Conservation (phyloP, 2,113 vertebrate genomes). For the Corythornis madagascariensis region DNA sequence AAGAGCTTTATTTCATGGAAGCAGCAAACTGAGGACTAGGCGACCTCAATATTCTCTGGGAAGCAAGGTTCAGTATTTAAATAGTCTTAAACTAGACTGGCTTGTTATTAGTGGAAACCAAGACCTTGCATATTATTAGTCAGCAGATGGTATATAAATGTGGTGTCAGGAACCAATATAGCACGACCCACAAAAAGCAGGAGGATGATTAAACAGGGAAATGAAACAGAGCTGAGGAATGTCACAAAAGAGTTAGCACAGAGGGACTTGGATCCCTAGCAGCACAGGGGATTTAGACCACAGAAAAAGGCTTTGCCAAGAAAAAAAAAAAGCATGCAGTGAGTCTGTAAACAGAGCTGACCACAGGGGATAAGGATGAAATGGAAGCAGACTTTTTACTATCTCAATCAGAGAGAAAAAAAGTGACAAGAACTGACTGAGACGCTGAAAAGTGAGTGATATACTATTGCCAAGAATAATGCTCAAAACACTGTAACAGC, state of each 20-base stretch:
- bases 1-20: background rate
- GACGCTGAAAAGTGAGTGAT: constrained; percentile 37
- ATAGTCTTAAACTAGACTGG: background rate
- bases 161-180: constrained; percentile 27
- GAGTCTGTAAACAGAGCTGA: constrained; percentile 50
- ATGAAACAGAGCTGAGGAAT: constrained; percentile 13
- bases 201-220: constrained; percentile 45
- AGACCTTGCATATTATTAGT: constrained; percentile 13
- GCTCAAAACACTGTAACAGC: constrained; percentile 39
- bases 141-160: constrained; percentile 50
- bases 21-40: background rate
- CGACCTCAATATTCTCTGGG: background rate
- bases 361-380: constrained; percentile 35
- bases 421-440: constrained; percentile 55
- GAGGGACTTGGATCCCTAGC: background rate
- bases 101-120: constrained; percentile 22
- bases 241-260: constrained; percentile 2
- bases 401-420: constrained; percentile 37
- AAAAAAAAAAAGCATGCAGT: background rate
- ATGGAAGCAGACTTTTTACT: constrained; percentile 47
- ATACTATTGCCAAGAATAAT: constrained; percentile 51
- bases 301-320: background rate
- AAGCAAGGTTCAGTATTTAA: background rate
- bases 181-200: constrained; percentile 6
- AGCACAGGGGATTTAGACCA: background rate